phyloP scores from a whole-genome alignment of 2,888 invertebrate genomes.

The Drosophila anomelani region DNA sequence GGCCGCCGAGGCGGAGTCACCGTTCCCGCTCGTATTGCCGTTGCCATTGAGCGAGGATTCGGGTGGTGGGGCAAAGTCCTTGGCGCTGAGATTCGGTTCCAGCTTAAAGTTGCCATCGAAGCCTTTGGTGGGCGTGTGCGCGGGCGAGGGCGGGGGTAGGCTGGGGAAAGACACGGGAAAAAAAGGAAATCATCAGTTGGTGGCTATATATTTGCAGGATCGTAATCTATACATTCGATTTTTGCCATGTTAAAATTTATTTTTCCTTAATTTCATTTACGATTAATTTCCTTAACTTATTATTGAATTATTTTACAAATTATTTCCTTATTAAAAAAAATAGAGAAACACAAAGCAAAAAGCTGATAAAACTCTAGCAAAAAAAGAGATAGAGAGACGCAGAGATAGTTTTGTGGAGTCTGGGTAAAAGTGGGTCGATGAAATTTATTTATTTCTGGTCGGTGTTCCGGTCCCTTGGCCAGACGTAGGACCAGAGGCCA shows the following conservation, averaged over 20 bases:
- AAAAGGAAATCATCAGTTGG: no score
- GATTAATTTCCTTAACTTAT: not conserved
- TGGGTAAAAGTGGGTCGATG: constrained; percentile 41
- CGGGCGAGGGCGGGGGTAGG: constrained; percentile 81
- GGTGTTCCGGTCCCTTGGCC: constrained; percentile 18
- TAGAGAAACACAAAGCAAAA: not conserved
- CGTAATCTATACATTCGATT: not conserved
- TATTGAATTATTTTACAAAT: not conserved
- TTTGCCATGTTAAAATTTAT: not conserved
- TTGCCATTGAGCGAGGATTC: constrained; percentile 60
- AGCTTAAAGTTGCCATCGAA: constrained; percentile 84
- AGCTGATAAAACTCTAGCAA: not conserved
- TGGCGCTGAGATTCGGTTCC: constrained; percentile 84
- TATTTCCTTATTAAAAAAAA: not conserved
- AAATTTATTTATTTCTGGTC: constrained; percentile 39
- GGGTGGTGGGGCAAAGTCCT: constrained; percentile 79
- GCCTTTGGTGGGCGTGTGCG: constrained; percentile 83
- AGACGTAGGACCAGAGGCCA: constrained; percentile 1
- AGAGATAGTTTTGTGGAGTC: not conserved
- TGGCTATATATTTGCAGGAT: not conserved
- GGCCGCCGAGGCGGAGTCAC: constrained; percentile 37
- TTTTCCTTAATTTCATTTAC: not conserved
- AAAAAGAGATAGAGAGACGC: not conserved
- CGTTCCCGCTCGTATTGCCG: constrained; percentile 45
- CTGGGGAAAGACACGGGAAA: constrained; percentile 46